Evolutionary conservation across 2,113 vertebrate species (phyloP).

Genomic region (Empidonax traillii): DNA sequence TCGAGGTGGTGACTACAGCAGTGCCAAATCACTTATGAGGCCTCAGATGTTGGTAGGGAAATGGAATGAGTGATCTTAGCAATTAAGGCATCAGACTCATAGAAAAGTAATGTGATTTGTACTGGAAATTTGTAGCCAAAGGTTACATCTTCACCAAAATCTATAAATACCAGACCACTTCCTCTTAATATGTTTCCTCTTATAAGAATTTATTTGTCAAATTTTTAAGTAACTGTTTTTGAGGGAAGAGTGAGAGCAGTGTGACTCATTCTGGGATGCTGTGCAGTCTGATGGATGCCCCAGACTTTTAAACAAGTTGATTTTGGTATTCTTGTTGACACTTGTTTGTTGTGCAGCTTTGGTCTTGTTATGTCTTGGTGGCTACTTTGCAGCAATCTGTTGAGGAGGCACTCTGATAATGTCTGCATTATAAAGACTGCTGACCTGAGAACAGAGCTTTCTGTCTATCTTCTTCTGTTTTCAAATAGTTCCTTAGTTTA

Average conservation of each 20-base stretch:
- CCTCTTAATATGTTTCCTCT: background rate
- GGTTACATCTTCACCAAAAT: background rate
- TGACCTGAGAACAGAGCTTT: background rate
- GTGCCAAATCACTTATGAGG: background rate
- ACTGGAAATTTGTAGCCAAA: background rate
- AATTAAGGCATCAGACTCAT: background rate
- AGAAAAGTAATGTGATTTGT: background rate
- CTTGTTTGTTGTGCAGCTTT: background rate
- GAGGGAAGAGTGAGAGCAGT: accelerated
- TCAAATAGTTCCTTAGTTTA: background rate
- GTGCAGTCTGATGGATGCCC: background rate
- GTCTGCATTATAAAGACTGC: background rate
- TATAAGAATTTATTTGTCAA: background rate
- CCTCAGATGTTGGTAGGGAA: background rate
- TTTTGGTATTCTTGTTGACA: background rate
- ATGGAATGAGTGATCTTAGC: background rate
- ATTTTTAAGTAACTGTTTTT: background rate
- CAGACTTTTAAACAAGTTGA: background rate
- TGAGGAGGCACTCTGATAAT: background rate
- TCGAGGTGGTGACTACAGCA: background rate
- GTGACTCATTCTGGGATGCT: background rate
- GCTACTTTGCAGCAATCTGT: background rate
- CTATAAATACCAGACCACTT: background rate
- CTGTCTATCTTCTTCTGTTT: background rate
- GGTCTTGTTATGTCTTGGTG: background rate